Evolutionary conservation across 2,888 invertebrate species (phyloP).

Genomic region (Lobophora halterata): DNA sequence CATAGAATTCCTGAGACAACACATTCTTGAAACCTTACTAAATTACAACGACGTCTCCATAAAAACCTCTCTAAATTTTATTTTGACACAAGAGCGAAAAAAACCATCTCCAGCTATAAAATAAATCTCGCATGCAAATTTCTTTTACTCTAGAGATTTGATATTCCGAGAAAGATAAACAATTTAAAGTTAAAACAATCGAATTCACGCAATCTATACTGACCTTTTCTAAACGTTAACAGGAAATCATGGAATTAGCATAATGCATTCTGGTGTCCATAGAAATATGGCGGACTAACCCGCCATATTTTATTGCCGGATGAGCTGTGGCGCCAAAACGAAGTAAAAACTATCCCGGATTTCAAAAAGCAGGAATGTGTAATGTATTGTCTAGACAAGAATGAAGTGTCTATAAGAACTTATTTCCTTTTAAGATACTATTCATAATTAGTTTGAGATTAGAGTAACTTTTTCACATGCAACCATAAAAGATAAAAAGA

Average conservation of each 20-base stretch:
- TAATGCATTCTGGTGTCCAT: conserved; percentile 68
- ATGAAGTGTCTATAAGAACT: conserved; percentile 34
- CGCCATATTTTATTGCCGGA: conserved; percentile 52
- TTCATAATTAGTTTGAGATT: conserved; percentile 28
- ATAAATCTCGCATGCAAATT: conserved; percentile 73
- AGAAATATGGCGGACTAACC: conserved; percentile 54
- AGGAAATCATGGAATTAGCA: conserved; percentile 67
- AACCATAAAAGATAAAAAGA: conserved; percentile 46
- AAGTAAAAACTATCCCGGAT: conserved; percentile 41
- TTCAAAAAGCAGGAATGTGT: conserved; percentile 34
- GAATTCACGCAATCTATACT: conserved; percentile 55
- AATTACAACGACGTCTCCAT: conserved; percentile 62
- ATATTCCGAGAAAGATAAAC: conserved; percentile 59
- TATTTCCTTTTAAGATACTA: conserved; percentile 41
- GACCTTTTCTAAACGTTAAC: conserved; percentile 48
- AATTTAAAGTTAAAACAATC: conserved; percentile 47
- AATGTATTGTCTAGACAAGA: conserved; percentile 40
- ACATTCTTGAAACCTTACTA: conserved; percentile 61
- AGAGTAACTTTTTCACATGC: conserved; percentile 39
- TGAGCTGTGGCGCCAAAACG: conserved; percentile 43
- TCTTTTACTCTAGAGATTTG: conserved; percentile 33
- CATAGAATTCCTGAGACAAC: too few relatives aligned
- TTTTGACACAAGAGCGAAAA: conserved; percentile 60
- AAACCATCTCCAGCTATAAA: conserved; percentile 50
- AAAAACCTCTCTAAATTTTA: conserved; percentile 66